phyloP scores from a whole-genome alignment of 35 echinoderm and acorn worm species.

The Ophiothrix spiculata region DNA sequence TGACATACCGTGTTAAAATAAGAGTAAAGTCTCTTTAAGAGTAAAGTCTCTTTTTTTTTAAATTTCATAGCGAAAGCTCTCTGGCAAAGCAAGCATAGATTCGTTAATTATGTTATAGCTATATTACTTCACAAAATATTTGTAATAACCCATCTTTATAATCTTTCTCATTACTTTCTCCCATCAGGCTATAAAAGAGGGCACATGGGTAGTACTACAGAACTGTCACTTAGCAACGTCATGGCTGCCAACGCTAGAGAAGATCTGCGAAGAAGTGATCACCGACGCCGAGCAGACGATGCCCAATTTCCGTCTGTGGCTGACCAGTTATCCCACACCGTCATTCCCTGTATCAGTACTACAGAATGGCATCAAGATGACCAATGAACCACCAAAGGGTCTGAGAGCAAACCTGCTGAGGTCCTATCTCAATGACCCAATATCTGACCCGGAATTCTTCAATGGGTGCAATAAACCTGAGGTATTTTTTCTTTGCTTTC shows the following conservation, averaged over 20 bases:
- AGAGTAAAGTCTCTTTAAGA: no score
- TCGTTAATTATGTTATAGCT: no score
- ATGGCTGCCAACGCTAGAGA: constrained; percentile 91
- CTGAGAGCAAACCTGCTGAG: constrained; percentile 89
- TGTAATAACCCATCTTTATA: neutral
- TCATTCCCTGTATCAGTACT: constrained; percentile 94
- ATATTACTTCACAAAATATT: neutral
- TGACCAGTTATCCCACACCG: constrained; percentile 97
- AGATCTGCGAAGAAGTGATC: constrained; percentile 93
- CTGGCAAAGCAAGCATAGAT: no score
- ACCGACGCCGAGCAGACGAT: constrained; percentile 78
- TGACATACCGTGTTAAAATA: no score
- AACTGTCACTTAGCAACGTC: constrained; percentile 95
- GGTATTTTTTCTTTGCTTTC: constrained; percentile 27
- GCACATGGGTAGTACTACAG: constrained; percentile 98
- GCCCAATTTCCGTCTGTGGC: constrained; percentile 83
- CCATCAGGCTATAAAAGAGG: constrained; percentile 71
- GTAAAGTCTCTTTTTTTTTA: no score
- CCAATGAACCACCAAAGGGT: constrained; percentile 99
- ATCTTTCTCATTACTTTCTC: neutral
- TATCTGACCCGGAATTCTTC: constrained; percentile 93
- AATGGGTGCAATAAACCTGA: constrained; percentile 90
- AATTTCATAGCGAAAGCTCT: no score
- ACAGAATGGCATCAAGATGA: constrained; percentile 99
- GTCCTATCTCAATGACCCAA: constrained; percentile 96